Base-by-base conservation (phyloP, 2,113 vertebrate species). In the Clarias gariepinus region DNA sequence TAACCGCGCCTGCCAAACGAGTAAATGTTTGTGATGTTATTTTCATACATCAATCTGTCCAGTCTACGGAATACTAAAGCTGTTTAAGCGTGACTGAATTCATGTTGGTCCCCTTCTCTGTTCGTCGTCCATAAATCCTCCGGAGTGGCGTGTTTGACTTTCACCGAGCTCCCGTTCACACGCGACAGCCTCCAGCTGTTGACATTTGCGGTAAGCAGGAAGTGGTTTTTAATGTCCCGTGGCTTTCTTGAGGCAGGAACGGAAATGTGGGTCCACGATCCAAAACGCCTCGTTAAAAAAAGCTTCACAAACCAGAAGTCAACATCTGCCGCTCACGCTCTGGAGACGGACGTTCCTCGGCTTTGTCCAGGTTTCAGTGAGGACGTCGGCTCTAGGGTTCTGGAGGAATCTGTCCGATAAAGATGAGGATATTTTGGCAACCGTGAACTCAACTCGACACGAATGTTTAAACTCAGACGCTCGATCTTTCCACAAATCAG, bases 401-500 rank as follows among this genome's bases (percentile, higher is more conserved):
- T 60, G 57, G 36, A 77, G 60, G 11, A 52, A 80, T 3, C 58
- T 8, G 11, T 16, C 10, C 81, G 86, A 93, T 90, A 88, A 16
- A 30, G 81, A 85, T 57, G 57, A 87, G 18, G 69, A 82, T 79
- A 77, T 87, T 76, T 87, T 90, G 88, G 87, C 64, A 64, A 87
- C 87, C 61, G 79, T 12, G 82, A 88, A 85, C 90, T 88, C 71
- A 87, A 87, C n/a, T n/a, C 0, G 90, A 90, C 69, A 81, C 82
- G 73, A 85, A 61, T 92, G 92, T 92, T 91, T 90, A 92, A 82
- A 55, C 66, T 55, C 82, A 68, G 60, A 69, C 19, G 73, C 81
- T 92, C 90, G 88, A 88, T 89, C 79, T 90, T 92, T 92, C 91
- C 92, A 89, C 85, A 89, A 76, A 76, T 74, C 71, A 21, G 3